Evolutionary conservation across 2,888 invertebrate species (phyloP), one percentile per base, ranked within the genome.

Genomic region (Hololepta plana): DNA sequence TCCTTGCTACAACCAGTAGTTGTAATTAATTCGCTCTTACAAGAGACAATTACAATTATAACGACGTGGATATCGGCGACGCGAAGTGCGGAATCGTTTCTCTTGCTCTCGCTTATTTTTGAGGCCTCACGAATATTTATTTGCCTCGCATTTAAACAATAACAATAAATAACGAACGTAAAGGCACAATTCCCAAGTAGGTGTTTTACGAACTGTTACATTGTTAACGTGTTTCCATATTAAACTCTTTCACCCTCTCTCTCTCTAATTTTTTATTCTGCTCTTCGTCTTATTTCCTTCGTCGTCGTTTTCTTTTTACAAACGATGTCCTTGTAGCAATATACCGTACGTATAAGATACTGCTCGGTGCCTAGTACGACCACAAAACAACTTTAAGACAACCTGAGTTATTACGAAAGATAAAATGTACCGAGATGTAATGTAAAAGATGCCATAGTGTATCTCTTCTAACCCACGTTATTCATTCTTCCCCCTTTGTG

Each of bases 401-500:
- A 39, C 34, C 30, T 40, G 45, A 52, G 38, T 50, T 52, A 51
- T 45, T 41, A 38, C 40, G 31, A 33, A 32, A 51, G 52, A 52
- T 52, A 52, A 47, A 50, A 45, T 41, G 37, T 35, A 41, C 40
- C 41, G 47, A 52, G 51, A 52, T 52, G 50, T 51, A 46, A 49
- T 47, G 50, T 46, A 43, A 43, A 49, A 51, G n/a, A n/a, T n/a
- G n/a, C n/a, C n/a, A n/a, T n/a, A n/a, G 51, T 51, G 43, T 47
- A 47, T 46, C 45, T 46, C 49, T 50, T 51, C 51, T 51, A 51
- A 46, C 52, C 50, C 51, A 52, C 52, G 50, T 51, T 47, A 41
- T 45, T 49, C n/a, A n/a, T 43, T 48, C 39, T 47, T 43, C 34
- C 45, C 44, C 44, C 40, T 42, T 17, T 17, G 17, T 17, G 17